phyloP scores from a whole-genome alignment of 1,140 invertebrate species.

The Formica selysi region DNA sequence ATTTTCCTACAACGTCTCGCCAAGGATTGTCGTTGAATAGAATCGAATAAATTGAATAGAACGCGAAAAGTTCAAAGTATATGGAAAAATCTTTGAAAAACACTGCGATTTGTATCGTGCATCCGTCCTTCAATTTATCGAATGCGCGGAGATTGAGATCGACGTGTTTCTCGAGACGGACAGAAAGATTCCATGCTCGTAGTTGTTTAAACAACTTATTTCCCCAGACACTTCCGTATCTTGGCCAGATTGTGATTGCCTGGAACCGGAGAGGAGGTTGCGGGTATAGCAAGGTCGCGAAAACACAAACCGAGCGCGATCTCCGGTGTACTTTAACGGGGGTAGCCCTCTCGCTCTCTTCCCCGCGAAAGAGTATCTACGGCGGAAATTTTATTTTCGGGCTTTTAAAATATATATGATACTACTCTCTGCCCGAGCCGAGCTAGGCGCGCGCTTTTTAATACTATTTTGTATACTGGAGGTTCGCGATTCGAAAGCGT shows the following conservation, averaged over 20 bases:
- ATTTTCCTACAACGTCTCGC: not conserved
- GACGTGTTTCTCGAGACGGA: not conserved
- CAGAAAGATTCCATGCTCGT: not conserved
- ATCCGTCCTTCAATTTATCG: slow-evolving; percentile 14
- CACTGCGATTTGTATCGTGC: not conserved
- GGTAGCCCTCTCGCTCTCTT: not conserved
- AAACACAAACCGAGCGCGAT: slow-evolving; percentile 3
- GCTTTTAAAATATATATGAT: slow-evolving; percentile 44
- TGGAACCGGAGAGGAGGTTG: not conserved
- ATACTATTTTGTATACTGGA: slow-evolving; percentile 33
- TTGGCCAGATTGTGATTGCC: slow-evolving; percentile 30
- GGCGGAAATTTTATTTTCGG: slow-evolving; percentile 48
- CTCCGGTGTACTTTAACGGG: slow-evolving; percentile 13
- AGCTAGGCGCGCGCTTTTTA: slow-evolving; percentile 36
- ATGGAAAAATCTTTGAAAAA: not conserved
- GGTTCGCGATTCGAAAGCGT: not conserved
- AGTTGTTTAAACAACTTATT: slow-evolving; percentile 51
- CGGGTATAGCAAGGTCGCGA: slow-evolving; percentile 16
- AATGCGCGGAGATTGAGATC: slow-evolving; percentile 8
- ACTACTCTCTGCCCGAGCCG: no score
- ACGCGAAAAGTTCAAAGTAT: not conserved
- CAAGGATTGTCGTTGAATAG: no score
- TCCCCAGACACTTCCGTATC: slow-evolving; percentile 45
- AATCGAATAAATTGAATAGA: no score
- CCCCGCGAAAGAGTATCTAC: slow-evolving; percentile 1